A percentile compares a stretch with the other conserved stretches of the same genome.
phyloP scores from a whole-genome alignment of 2,888 invertebrate species.

The Tribolium freemani region DNA sequence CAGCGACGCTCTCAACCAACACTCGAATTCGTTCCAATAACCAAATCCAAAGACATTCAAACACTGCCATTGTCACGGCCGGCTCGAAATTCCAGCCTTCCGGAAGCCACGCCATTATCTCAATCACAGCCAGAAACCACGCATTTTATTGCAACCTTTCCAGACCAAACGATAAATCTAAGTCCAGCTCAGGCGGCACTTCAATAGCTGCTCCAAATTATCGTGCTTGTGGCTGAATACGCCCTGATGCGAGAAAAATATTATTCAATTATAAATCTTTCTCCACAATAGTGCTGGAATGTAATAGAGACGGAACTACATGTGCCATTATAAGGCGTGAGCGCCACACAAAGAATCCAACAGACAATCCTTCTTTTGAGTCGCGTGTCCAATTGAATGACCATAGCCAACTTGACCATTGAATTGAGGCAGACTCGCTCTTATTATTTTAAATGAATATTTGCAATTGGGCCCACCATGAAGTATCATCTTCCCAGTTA shows the following conservation, averaged over 20 bases:
- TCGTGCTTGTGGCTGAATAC: slow-evolving; percentile 34
- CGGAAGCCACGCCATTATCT: background rate
- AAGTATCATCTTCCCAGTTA: slow-evolving; percentile 20
- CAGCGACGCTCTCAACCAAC: slow-evolving; percentile 20
- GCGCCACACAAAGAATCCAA: slow-evolving; percentile 46
- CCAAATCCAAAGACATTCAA: slow-evolving; percentile 7
- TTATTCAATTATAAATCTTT: slow-evolving; percentile 44
- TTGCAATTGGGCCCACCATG: slow-evolving; percentile 45
- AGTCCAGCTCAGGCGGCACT: background rate
- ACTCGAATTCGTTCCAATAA: slow-evolving; percentile 32
- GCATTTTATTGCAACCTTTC: background rate
- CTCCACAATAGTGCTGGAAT: slow-evolving; percentile 42
- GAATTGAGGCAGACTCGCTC: slow-evolving; percentile 41
- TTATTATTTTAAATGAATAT: slow-evolving; percentile 45
- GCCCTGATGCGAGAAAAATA: slow-evolving; percentile 41
- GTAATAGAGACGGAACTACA: slow-evolving; percentile 46
- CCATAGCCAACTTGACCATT: slow-evolving; percentile 52
- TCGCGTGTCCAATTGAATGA: slow-evolving; percentile 58
- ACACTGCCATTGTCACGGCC: background rate
- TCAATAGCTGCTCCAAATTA: slow-evolving; percentile 32
- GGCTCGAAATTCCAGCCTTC: background rate
- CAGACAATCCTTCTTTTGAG: slow-evolving; percentile 49
- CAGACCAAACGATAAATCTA: background rate
- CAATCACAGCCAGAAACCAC: background rate
- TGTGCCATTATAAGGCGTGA: slow-evolving; percentile 46